Evolutionary conservation across 2,888 invertebrate species (phyloP), one percentile per base, ranked within the genome.

Genomic region (Campaea margaritaria): DNA sequence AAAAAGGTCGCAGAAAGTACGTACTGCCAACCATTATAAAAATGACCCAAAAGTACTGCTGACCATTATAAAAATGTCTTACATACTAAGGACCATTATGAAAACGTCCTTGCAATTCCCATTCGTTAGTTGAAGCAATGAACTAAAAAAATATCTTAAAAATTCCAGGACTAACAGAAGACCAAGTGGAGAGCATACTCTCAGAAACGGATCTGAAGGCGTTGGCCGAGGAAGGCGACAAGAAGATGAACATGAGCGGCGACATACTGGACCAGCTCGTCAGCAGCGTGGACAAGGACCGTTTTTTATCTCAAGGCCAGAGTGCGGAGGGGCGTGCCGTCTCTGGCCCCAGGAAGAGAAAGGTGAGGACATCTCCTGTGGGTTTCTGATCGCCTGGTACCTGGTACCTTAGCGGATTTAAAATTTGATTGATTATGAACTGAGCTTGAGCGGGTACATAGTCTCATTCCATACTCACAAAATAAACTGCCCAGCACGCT

Each of bases 261-360:
- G 86, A 83, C 21, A 63, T 86, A 0, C 64, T 86, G 5, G 85
- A 84, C n/a, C 78, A 82, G 57, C 62, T 86, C 31, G 83, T 82
- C 42, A 75, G 75, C 64, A 74, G 75, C 39, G 84, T 77, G 49
- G 85, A 83, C 59, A 82, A 82, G 74, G 87, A 84, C 73, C 76
- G 87, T 90, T 91, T 91, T 91, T 91, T 91, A 91, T 89, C 73
- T 71, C 83, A 79, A 72, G 78, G 91, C 89, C 90, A 85, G 91
- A 82, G 90, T 78, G 72, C 76, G 82, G 82, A 76, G 67, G 87
- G 85, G 87, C 89, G 87, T 69, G 76, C 79, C 80, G 78, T 80
- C 88, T 84, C 90, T 88, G 89, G 89, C 87, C 78, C 72, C 65
- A 72, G 70, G 69, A 75, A 76, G 68, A 73, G 65, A 74, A 74